phyloP scores from a whole-genome alignment of 64 coral and sea anemone species.

The Actinia tenebrosa region DNA sequence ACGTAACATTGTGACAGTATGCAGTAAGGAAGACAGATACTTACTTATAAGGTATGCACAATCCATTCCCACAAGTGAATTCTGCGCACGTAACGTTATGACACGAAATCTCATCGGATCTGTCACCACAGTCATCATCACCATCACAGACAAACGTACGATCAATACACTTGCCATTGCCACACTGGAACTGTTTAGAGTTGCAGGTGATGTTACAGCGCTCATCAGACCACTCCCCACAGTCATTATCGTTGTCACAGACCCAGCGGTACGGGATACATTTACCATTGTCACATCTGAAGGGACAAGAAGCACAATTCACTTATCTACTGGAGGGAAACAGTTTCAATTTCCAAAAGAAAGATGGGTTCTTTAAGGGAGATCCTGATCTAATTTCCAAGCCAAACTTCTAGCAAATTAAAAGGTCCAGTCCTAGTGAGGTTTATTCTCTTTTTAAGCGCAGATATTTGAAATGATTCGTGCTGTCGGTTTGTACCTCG shows the following conservation, averaged over 20 bases:
- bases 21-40: neutral
- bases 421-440: too few relatives aligned
- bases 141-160: slow-evolving; percentile 56
- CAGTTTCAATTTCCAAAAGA: neutral
- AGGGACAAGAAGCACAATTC: neutral
- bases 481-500: neutral
- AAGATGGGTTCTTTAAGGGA: too few relatives aligned
- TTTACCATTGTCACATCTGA: slow-evolving; percentile 42
- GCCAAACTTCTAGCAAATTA: too few relatives aligned
- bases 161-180: slow-evolving; percentile 73
- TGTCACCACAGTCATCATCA: slow-evolving; percentile 76
- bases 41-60: slow-evolving; percentile 69
- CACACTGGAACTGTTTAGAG: slow-evolving; percentile 48
- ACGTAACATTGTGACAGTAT: slow-evolving; percentile 4
- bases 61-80: slow-evolving; percentile 51
- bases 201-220: slow-evolving; percentile 53
- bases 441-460: too few relatives aligned
- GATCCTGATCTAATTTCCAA: too few relatives aligned
- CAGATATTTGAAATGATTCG: too few relatives aligned
- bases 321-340: neutral
- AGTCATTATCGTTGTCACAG: slow-evolving; percentile 75
- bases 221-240: slow-evolving; percentile 64
- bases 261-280: slow-evolving; percentile 55
- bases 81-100: slow-evolving; percentile 38
- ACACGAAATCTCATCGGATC: slow-evolving; percentile 61